A percentile compares a stretch with the other conserved stretches of the same genome.
Evolutionary conservation across 37 sponge, comb jelly and placozoan genomes (phyloP).

Genomic region (Chondrilla cf. caribensis): DNA sequence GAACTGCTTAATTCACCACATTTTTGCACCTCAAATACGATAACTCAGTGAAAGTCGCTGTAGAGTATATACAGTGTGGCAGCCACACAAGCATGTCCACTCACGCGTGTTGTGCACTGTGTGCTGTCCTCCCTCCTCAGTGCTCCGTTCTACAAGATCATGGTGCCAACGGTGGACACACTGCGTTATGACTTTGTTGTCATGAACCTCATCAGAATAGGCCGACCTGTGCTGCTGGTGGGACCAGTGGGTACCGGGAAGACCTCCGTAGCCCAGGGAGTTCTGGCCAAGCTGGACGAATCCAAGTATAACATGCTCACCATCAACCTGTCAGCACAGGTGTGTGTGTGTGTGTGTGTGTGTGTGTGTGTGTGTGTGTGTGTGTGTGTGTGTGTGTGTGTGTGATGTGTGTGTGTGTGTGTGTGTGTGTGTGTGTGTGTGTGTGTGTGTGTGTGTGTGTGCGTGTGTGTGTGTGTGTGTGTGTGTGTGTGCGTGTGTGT

Average conservation of each 20-base stretch:
- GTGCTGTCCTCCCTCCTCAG: slow-evolving; percentile 17
- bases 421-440: slow-evolving; percentile 27
- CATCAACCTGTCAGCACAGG: slow-evolving; percentile 97
- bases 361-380: slow-evolving; percentile 33
- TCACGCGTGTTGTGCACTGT: too few relatives aligned
- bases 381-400: slow-evolving; percentile 21
- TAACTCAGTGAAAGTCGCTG: too few relatives aligned
- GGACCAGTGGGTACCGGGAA: slow-evolving; percentile 99
- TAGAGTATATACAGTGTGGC: too few relatives aligned
- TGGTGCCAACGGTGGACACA: slow-evolving; percentile 99
- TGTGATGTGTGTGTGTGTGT: slow-evolving; percentile 11
- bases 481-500: too few relatives aligned
- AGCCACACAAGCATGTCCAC: too few relatives aligned
- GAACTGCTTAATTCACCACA: too few relatives aligned
- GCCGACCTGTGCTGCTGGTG: slow-evolving; percentile 85
- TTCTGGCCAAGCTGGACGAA: slow-evolving; percentile 84
- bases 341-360: not conserved
- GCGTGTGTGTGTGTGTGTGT: not conserved
- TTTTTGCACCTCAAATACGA: too few relatives aligned
- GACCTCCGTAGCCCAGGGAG: slow-evolving; percentile 91
- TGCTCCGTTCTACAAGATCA: slow-evolving; percentile 97
- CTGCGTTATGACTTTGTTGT: slow-evolving; percentile 95
- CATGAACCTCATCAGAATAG: slow-evolving; percentile 67
- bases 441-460: slow-evolving; percentile 13
- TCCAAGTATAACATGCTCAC: slow-evolving; percentile 72